Base-by-base conservation (phyloP, 2,888 invertebrate species). In the Drosophila greeni region DNA sequence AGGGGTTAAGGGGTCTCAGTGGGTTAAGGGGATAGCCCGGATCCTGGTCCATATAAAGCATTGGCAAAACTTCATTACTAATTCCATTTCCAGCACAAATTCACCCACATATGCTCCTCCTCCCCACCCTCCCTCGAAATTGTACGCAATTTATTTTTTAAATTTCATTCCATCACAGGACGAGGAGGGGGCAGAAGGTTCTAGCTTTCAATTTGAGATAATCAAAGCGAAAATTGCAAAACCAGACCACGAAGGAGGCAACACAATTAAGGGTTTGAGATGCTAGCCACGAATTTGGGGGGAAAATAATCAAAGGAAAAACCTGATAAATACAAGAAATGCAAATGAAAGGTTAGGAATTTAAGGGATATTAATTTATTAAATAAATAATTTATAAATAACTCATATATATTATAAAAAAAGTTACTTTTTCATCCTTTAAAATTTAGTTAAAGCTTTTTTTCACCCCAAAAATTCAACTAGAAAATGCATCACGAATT, bases 31-130 rank as follows among this genome's bases (percentile, higher is more conserved):
- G 24, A n/a, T 7, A 6, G 9, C 11, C 29, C 1, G 29, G 29
- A 3, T 11, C 11, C 7, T 20, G 6, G 16, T 23, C 64, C 18
- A 33, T 36, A 43, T 56, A 59, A 55, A 62, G 40, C 53, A 51
- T 52, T 49, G 49, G 60, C 49, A 70, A 66, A 72, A 67, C 70
- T 70, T 82, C 68, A 73, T 73, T 73, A 71, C 51, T 60, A 60
- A 77, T 83, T 72, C 65, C 45, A 54, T 66, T 72, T 73, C 59
- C 67, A 65, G 48, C 58, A 47, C 60, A 29, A 20, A 34, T 29
- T 56, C 36, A 45, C 36, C 42, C 75, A 56, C 59, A 61, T 40
- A 51, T n/a, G n/a, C n/a, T n/a, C n/a, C n/a, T n/a, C n/a, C n/a
- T n/a, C n/a, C n/a, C n/a, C n/a, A n/a, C n/a, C n/a, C n/a, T n/a